Conservation (phyloP, 2,113 vertebrate species). For the Solea solea region DNA sequence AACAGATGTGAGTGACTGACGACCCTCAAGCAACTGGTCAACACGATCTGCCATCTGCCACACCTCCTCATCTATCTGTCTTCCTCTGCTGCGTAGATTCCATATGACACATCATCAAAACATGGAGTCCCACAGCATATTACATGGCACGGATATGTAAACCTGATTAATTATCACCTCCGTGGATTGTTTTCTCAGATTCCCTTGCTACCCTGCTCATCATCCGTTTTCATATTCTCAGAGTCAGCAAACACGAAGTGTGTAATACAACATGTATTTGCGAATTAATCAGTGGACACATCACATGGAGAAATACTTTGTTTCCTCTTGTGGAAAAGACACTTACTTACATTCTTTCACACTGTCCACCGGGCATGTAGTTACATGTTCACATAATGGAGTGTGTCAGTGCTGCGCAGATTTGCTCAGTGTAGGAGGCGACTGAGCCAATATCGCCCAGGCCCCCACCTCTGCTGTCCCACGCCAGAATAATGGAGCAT, state of each 20-base stretch:
- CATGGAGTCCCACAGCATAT: background rate
- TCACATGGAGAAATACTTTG: background rate
- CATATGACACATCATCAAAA: conserved; percentile 1
- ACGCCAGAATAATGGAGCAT: too few species aligned
- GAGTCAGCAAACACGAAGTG: background rate
- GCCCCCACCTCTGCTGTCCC: too few species aligned
- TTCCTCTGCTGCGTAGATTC: background rate
- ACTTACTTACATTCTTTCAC: too few species aligned
- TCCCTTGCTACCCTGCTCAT: background rate
- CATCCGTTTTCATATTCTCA: background rate
- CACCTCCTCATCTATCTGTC: conserved; percentile 3
- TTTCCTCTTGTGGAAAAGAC: too few species aligned
- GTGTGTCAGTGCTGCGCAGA: too few species aligned
- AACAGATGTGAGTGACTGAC: conserved; percentile 3
- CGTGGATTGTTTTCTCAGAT: background rate
- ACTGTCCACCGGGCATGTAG: too few species aligned
- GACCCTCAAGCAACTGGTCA: conserved; percentile 15
- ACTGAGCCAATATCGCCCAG: too few species aligned
- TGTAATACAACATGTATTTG: background rate
- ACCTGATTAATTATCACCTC: conserved; percentile 7
- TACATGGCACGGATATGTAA: background rate
- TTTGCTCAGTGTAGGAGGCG: too few species aligned
- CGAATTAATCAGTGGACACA: background rate
- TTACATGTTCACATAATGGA: too few species aligned
- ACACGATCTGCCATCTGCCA: conserved; percentile 3